phyloP scores from a whole-genome alignment of 1,140 invertebrate genomes.

The Aphelinus atriplicis region DNA sequence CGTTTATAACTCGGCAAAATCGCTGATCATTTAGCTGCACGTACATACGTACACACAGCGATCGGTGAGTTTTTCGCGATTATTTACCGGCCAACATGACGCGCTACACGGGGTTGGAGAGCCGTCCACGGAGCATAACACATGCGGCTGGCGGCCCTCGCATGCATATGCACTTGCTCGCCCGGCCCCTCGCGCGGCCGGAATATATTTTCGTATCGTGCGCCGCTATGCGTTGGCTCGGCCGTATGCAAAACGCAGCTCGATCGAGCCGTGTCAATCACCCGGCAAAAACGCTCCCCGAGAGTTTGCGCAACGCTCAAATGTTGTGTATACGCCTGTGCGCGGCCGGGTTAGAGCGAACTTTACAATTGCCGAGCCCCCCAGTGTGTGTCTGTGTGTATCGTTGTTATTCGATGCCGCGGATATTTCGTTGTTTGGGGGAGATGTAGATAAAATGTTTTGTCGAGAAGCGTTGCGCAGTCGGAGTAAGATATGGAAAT shows the following conservation, averaged over 20 bases:
- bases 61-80: not conserved
- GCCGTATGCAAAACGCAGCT: slow-evolving; percentile 49
- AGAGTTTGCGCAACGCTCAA: too few relatives aligned
- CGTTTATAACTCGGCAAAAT: too few relatives aligned
- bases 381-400: too few relatives aligned
- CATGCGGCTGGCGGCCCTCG: slow-evolving; percentile 58
- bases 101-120: slow-evolving; percentile 47
- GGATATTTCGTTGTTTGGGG: too few relatives aligned
- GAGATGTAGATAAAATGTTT: too few relatives aligned
- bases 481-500: too few relatives aligned
- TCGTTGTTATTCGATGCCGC: too few relatives aligned
- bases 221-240: slow-evolving; percentile 40
- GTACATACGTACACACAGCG: slow-evolving; percentile 13
- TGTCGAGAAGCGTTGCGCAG: too few relatives aligned
- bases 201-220: slow-evolving; percentile 31
- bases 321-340: too few relatives aligned
- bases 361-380: too few relatives aligned
- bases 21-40: too few relatives aligned
- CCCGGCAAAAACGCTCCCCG: slow-evolving; percentile 5
- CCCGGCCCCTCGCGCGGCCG: slow-evolving; percentile 14
- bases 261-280: slow-evolving; percentile 64
- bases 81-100: slow-evolving; percentile 64
- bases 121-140: slow-evolving; percentile 55
- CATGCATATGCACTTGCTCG: slow-evolving; percentile 3
- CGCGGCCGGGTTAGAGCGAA: too few relatives aligned